Evolutionary conservation across 2,888 invertebrate genomes (phyloP).

Genomic region (Oscheius sp.): DNA sequence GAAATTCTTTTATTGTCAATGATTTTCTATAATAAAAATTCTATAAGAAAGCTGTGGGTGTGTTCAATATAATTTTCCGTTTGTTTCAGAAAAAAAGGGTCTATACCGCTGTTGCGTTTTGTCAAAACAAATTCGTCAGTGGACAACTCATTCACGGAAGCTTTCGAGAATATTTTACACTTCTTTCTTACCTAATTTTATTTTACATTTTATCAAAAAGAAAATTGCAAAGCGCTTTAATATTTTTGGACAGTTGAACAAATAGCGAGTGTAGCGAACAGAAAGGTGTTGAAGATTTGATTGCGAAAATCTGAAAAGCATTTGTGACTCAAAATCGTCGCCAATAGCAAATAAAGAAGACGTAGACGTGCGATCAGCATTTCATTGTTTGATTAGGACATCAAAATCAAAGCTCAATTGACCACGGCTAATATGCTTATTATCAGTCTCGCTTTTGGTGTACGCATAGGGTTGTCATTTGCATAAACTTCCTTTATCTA

Average conservation of each 20-base stretch:
- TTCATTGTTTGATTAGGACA: slow-evolving; percentile 18
- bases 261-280: neutral
- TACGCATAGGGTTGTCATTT: no score
- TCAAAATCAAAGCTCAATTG: neutral
- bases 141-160: no score
- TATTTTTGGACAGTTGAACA: neutral
- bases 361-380: neutral
- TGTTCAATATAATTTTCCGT: neutral
- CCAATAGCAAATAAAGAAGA: slow-evolving; percentile 19
- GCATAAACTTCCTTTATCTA: no score
- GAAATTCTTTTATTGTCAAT: no score
- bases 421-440: no score
- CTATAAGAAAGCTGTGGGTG: neutral
- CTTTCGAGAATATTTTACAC: no score
- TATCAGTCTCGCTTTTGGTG: no score
- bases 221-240: neutral
- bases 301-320: slow-evolving; percentile 20
- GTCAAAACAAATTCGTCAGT: no score
- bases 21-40: neutral
- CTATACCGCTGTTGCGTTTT: no score
- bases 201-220: no score
- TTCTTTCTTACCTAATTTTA: no score
- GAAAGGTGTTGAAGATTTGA: slow-evolving; percentile 6
- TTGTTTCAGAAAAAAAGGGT: no score
- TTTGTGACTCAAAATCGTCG: slow-evolving; percentile 27